Base-by-base conservation (phyloP, 2,888 invertebrate species). In the Trichogramma evanescens region DNA sequence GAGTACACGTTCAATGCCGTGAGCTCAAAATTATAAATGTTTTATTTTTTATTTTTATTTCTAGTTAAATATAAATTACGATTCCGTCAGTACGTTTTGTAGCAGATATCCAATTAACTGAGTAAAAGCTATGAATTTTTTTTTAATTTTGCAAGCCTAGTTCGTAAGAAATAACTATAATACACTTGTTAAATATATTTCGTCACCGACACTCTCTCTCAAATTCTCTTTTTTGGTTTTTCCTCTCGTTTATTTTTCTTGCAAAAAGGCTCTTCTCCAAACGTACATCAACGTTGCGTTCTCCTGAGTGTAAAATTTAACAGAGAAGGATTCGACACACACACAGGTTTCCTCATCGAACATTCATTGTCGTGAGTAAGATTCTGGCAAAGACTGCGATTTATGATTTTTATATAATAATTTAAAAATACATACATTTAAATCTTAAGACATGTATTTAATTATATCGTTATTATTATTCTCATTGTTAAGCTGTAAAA, bases 1-100 rank as follows among this genome's bases (percentile, higher is more conserved):
- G 71, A 76, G 76, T 76, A 76, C 76, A 72, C 74, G 74, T 56
- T 71, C 69, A 68, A 73, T 72, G 71, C 74, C 76, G 70, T 70
- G 59, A 61, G 66, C 65, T 61, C 63, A 55, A 61, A 64, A 63
- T 56, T 57, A 50, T 59, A 10, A 55, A 43, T 41, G 48, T 52
- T 56, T 56, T 48, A 45, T 54, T 52, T 10, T 26, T 49, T 46
- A 50, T 50, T 49, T 10, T 26, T 26, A 26, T 26, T 26, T 26
- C 1, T 26, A 26, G 26, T 26, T 26, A 26, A 26, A 26, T 26
- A 26, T 26, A 26, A 26, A 26, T 26, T 26, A 26, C 1, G 2
- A 26, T 26, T 26, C 26, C 26, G 26, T 26, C 26, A 26, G 26
- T 26, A 26, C 26, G 26, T 26, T 26, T 26, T 26, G 26, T 26